Conservation (phyloP, 2,888 invertebrate species). For the Ornithoptera priamus region DNA sequence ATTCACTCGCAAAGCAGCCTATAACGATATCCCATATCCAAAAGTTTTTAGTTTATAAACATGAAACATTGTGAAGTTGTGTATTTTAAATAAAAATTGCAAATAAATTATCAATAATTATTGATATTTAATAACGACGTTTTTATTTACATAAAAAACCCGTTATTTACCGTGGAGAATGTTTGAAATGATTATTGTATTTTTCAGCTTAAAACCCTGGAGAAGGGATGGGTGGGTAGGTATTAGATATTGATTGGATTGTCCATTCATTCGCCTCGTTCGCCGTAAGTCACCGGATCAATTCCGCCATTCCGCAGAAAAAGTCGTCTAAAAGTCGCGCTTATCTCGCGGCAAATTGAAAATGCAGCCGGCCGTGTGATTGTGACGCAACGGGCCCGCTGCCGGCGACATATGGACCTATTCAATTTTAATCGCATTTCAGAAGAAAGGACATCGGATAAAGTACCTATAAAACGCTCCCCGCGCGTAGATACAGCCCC, state of each 20-base stretch:
- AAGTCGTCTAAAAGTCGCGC: conserved; percentile 74
- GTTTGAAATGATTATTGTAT: no score
- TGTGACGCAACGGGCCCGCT: conserved; percentile 73
- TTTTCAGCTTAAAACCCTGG: neutral
- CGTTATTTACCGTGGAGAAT: no score
- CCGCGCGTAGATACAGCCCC: conserved; percentile 60
- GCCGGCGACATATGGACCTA: conserved; percentile 77
- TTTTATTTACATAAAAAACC: conserved; percentile 36
- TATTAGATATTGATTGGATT: conserved; percentile 65
- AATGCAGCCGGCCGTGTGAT: conserved; percentile 77
- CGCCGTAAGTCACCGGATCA: conserved; percentile 77
- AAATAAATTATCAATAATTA: conserved; percentile 78
- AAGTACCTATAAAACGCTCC: conserved; percentile 69
- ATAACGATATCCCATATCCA: conserved; percentile 73
- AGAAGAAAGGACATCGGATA: conserved; percentile 78
- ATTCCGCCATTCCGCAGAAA: conserved; percentile 75
- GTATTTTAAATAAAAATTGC: conserved; percentile 80
- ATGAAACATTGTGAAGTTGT: conserved; percentile 78
- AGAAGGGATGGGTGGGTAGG: neutral
- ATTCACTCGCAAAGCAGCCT: conserved; percentile 68
- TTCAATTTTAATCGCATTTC: conserved; percentile 80
- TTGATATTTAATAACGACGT: conserved; percentile 66
- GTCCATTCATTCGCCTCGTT: conserved; percentile 62
- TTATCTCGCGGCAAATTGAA: conserved; percentile 80
- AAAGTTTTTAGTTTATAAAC: conserved; percentile 77